phyloP scores from a whole-genome alignment of 2,113 vertebrate genomes.

The Chaetops frenatus region DNA sequence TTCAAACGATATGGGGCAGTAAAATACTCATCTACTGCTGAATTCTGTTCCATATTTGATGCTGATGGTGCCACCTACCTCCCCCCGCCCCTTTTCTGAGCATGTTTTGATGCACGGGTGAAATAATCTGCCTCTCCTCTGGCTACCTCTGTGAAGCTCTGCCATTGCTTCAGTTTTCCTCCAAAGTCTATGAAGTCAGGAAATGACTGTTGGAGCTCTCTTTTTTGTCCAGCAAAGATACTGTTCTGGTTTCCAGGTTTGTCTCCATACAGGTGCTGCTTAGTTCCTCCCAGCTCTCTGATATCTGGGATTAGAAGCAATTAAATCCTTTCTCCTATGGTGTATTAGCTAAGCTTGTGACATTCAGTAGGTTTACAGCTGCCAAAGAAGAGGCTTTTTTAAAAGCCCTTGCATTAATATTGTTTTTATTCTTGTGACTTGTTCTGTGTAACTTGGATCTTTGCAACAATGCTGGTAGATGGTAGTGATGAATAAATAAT shows the following conservation, averaged over 20 bases:
- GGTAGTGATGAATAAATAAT: slow-evolving; percentile 20
- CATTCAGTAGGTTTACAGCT: neutral
- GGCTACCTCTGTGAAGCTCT: neutral
- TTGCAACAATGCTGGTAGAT: neutral
- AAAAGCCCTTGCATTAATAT: neutral
- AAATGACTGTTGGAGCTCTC: neutral
- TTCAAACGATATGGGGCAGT: neutral
- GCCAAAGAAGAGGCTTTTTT: neutral
- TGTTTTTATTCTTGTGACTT: neutral
- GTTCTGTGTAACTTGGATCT: neutral
- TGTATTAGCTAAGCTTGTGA: neutral
- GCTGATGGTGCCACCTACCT: neutral
- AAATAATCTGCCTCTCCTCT: neutral
- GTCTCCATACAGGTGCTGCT: neutral
- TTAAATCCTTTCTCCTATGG: neutral
- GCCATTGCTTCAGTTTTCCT: neutral
- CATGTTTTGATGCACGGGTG: neutral
- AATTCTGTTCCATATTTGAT: neutral
- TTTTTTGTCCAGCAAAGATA: neutral
- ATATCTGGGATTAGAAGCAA: neutral
- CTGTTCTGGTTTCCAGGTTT: neutral
- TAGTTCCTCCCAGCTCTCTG: neutral
- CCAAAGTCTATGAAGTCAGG: neutral
- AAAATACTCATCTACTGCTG: neutral
- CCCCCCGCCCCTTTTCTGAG: neutral